Conservation (phyloP, 2,113 vertebrate genomes). For the Melanotaenia duboulayi region DNA sequence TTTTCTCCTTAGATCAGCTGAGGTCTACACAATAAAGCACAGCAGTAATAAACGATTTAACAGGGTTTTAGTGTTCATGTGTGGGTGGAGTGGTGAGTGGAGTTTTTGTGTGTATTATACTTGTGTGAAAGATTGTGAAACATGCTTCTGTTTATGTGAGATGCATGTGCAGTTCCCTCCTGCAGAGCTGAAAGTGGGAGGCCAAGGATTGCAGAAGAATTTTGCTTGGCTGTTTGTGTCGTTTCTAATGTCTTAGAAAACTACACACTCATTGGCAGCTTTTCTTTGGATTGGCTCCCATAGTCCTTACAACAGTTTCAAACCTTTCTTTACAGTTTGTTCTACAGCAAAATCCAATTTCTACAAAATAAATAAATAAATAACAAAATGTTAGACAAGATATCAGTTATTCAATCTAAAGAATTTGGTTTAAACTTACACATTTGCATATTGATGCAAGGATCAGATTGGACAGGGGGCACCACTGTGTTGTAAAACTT, state of each 20-base stretch:
- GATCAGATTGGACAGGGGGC: too few relatives aligned
- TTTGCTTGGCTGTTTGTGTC: conserved; percentile 44
- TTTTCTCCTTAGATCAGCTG: conserved; percentile 45
- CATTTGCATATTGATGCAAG: too few relatives aligned
- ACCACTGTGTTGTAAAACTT: too few relatives aligned
- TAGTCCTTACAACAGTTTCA: conserved; percentile 4
- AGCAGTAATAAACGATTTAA: conserved; percentile 59
- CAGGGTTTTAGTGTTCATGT: conserved; percentile 16
- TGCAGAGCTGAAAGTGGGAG: conserved; percentile 63
- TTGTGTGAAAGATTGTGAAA: conserved; percentile 40
- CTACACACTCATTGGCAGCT: conserved; percentile 7
- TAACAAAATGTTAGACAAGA: background rate
- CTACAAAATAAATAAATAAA: background rate
- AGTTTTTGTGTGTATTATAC: conserved; percentile 22
- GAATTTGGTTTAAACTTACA: too few relatives aligned
- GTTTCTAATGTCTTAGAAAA: conserved; percentile 46
- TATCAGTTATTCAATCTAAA: background rate
- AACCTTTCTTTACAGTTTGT: background rate
- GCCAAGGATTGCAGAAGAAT: conserved; percentile 45
- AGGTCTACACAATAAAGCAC: conserved; percentile 22
- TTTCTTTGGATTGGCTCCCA: conserved; percentile 7
- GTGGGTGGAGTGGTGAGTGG: conserved; percentile 9
- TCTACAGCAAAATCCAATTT: background rate
- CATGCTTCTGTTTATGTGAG: conserved; percentile 7
- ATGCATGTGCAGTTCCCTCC: conserved; percentile 4